phyloP scores from a whole-genome alignment of 2,888 invertebrate species.

The Stenolophus ochropezus region DNA sequence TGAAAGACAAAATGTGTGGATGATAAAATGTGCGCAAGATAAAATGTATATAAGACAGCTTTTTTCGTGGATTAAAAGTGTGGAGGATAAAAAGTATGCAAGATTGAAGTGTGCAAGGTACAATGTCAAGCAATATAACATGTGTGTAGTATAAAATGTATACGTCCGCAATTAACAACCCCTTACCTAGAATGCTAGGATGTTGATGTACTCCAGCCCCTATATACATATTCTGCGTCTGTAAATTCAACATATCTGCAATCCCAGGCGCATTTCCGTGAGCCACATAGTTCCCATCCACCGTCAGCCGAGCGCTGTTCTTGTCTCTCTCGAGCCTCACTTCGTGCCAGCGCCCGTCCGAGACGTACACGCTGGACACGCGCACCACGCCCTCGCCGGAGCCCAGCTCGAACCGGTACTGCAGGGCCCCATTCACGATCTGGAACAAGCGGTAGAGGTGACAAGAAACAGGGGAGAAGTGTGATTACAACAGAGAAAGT shows the following conservation, averaged over 20 bases:
- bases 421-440: constrained; percentile 88
- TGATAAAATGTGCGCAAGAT: too few relatives aligned
- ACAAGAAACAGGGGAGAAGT: too few relatives aligned
- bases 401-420: constrained; percentile 94
- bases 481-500: too few relatives aligned
- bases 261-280: constrained; percentile 87
- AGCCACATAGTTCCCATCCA: constrained; percentile 84
- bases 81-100: too few relatives aligned
- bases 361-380: constrained; percentile 84
- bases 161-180: too few relatives aligned
- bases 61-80: too few relatives aligned
- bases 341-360: constrained; percentile 91
- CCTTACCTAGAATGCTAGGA: constrained; percentile 79
- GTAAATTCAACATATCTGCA: constrained; percentile 88
- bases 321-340: constrained; percentile 87
- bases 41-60: too few relatives aligned
- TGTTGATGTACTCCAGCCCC: constrained; percentile 89
- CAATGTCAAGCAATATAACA: too few relatives aligned
- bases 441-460: constrained; percentile 67
- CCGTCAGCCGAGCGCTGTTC: constrained; percentile 84
- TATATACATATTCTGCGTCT: constrained; percentile 87
- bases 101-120: too few relatives aligned
- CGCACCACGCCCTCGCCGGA: constrained; percentile 91
- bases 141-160: too few relatives aligned
- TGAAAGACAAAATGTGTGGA: too few relatives aligned